Base-by-base conservation (phyloP, 2,888 invertebrate species). In the Embidobia sp. region DNA sequence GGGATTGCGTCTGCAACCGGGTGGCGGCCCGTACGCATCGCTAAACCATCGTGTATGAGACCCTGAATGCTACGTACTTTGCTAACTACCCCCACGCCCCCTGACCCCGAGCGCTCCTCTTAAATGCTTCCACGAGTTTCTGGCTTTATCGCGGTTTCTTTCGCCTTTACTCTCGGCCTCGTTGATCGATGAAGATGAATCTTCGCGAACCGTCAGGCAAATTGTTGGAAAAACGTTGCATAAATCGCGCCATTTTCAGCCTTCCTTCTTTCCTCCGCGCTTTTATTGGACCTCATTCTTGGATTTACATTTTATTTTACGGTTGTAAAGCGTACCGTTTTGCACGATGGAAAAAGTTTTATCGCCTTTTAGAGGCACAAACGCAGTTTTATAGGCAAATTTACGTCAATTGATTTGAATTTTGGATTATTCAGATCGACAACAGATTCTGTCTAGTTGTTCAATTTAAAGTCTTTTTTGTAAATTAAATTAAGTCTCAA, bases 11-110 rank as follows among this genome's bases (percentile, higher is more conserved):
- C 53, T 49, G 53, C 66, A 76, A 51, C 77, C 79, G 80, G 79
- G 80, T 81, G 80, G 80, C 77, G 59, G 51, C 51, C 70, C 73
- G 70, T 80, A 79, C 80, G 81, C 80, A 81, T 79, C 80, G 80
- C 81, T 84, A 85, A 87, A 85, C 85, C 84, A 85, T 87, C 86
- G 85, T 87, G 87, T 87, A 88, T 83, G 87, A 13, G 82, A 80
- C 78, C 78, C 81, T 82, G 83, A 85, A 82, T 80, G 80, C 81
- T 80, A 80, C 82, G 81, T 82, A 84, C 83, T 84, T 87, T 82
- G 79, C 86, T 87, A 86, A 87, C 88, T 86, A 84, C 80, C 85
- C 80, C 78, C 74, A 78, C 73, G 55, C 63, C 77, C 77, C 63
- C 69, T 69, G 69, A 72, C 61, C 70, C 77, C 63, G 59, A 44